A percentile compares a stretch with the other conserved stretches of the same genome.
phyloP scores from a whole-genome alignment of 2,797 vertebrate species.

The Chelonia mydas region DNA sequence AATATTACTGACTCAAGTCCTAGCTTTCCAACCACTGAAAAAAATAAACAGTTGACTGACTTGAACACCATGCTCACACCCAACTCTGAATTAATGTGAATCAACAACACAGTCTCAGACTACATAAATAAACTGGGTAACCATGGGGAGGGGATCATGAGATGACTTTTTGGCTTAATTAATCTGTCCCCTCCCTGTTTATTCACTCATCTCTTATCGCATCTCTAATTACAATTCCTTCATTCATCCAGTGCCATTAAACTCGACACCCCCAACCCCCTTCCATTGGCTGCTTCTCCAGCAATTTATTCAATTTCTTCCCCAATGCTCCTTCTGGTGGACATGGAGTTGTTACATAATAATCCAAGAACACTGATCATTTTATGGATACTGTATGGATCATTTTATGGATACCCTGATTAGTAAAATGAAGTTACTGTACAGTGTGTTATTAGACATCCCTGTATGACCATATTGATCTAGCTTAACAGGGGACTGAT shows the following conservation, averaged over 20 bases:
- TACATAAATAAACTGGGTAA: background rate
- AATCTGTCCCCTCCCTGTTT: fast-evolving
- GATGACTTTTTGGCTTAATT: background rate
- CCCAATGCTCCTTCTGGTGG: background rate
- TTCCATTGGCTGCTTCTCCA: background rate
- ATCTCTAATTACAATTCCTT: background rate
- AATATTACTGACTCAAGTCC: background rate
- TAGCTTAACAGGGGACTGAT: fast-evolving
- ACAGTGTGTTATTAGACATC: background rate
- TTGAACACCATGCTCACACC: background rate
- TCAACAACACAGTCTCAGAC: background rate
- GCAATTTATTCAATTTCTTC: background rate
- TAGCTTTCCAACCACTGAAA: background rate
- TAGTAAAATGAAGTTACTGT: background rate
- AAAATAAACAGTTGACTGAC: background rate
- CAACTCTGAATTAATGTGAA: background rate
- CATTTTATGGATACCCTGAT: background rate
- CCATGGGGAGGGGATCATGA: background rate
- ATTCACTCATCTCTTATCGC: background rate
- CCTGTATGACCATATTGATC: background rate
- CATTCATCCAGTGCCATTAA: background rate
- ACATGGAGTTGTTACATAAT: background rate
- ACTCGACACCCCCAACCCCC: too few species aligned
- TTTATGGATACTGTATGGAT: background rate
- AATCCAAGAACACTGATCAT: fast-evolving